phyloP scores from a whole-genome alignment of 1,140 invertebrate genomes.

The Aphidius ervi region DNA sequence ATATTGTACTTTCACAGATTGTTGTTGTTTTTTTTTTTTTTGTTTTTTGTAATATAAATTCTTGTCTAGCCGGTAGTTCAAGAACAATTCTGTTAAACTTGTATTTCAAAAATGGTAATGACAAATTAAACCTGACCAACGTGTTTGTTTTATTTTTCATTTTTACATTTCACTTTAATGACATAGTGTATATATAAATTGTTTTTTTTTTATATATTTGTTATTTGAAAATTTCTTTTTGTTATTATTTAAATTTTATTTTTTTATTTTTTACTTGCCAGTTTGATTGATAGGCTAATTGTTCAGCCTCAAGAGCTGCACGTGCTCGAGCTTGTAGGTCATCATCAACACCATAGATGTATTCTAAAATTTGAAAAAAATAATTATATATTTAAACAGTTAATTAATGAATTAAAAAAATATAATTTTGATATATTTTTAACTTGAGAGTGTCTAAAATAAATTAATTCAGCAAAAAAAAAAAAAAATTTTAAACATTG shows the following conservation, averaged over 20 bases:
- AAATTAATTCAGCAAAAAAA: no score
- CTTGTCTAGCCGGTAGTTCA: conserved; percentile 22
- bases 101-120: conserved; percentile 1
- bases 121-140: conserved; percentile 2
- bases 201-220: not conserved
- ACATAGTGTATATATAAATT: not conserved
- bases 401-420: no score
- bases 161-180: conserved; percentile 1
- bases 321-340: conserved; percentile 49
- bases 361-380: conserved; percentile 36
- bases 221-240: no score
- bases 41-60: not conserved
- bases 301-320: conserved; percentile 49
- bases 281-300: conserved; percentile 38
- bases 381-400: no score
- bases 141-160: conserved; percentile 3
- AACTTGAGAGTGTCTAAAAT: no score
- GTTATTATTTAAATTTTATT: conserved; percentile 9
- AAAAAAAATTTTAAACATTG: no score
- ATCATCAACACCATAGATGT: conserved; percentile 47
- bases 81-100: not conserved
- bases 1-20: not conserved
- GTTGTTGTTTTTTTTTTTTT: not conserved
- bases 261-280: conserved; percentile 31
- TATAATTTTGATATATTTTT: no score